Evolutionary conservation across 1,140 invertebrate species (phyloP).

Genomic region (Anastrepha ludens): DNA sequence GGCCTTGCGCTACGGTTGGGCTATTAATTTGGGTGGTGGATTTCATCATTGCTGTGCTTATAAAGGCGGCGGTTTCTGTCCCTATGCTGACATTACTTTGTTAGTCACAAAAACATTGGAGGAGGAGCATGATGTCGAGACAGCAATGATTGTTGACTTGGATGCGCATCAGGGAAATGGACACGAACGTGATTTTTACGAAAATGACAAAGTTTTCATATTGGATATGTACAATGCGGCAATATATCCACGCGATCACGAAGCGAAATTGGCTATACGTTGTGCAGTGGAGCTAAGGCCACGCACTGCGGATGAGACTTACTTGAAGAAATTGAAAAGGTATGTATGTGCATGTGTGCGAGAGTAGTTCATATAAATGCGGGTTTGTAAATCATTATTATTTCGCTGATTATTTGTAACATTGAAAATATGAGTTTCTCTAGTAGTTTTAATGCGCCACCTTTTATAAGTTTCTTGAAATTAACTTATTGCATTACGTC

Average conservation of each 20-base stretch:
- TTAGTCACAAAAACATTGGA: slow-evolving; percentile 82
- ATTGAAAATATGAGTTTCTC: neutral
- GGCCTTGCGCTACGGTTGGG: slow-evolving; percentile 87
- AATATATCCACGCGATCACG: slow-evolving; percentile 87
- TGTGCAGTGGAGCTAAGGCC: slow-evolving; percentile 82
- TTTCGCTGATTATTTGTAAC: too few relatives aligned
- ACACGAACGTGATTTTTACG: slow-evolving; percentile 86
- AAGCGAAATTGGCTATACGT: slow-evolving; percentile 85
- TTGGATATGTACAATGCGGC: slow-evolving; percentile 89
- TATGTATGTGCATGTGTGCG: slow-evolving; percentile 69
- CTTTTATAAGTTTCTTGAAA: neutral
- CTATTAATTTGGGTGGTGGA: slow-evolving; percentile 93
- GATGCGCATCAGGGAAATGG: slow-evolving; percentile 95
- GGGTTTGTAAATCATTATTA: too few relatives aligned
- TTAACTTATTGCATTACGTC: too few relatives aligned
- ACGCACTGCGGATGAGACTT: slow-evolving; percentile 82
- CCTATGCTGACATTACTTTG: slow-evolving; percentile 91
- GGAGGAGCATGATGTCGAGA: slow-evolving; percentile 77
- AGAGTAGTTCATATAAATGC: too few relatives aligned
- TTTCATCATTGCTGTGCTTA: slow-evolving; percentile 87
- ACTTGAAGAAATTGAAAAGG: slow-evolving; percentile 82
- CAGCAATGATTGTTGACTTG: slow-evolving; percentile 90
- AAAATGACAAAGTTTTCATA: slow-evolving; percentile 85
- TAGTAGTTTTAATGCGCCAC: neutral
- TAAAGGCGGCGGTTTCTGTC: slow-evolving; percentile 89